phyloP scores from a whole-genome alignment of 2,113 vertebrate species.

The Enhydra lutris region DNA sequence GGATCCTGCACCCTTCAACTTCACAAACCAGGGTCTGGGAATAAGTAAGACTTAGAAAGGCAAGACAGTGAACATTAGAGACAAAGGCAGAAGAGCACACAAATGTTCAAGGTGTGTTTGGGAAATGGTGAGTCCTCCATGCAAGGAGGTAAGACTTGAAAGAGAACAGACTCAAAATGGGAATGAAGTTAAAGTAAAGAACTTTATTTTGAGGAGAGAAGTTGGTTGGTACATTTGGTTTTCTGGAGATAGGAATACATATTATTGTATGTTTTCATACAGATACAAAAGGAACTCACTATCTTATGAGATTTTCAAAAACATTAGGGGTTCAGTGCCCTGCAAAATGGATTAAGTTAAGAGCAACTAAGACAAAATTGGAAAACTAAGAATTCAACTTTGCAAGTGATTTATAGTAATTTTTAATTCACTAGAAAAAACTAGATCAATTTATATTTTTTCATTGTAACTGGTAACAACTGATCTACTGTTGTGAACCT shows the following conservation, averaged over 20 bases:
- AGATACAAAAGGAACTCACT: not conserved
- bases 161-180: not conserved
- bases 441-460: not conserved
- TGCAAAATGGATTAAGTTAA: not conserved
- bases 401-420: not conserved
- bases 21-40: not conserved
- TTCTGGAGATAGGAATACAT: not conserved
- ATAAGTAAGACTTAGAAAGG: not conserved
- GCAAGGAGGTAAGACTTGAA: not conserved
- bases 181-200: not conserved
- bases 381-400: not conserved
- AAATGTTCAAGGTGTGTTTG: not conserved
- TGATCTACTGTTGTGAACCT: not conserved
- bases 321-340: not conserved
- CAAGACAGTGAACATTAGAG: not conserved
- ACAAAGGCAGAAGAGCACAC: not conserved
- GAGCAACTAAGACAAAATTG: not conserved
- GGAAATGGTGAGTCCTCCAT: not conserved
- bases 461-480: not conserved
- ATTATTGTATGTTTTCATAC: not conserved
- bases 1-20: not conserved
- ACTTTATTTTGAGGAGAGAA: not conserved
- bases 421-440: slow-evolving; percentile 20
- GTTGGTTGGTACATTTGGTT: not conserved
- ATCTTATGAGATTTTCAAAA: not conserved